Evolutionary conservation across 2,888 invertebrate species (phyloP), one percentile per base, ranked within the genome.

Genomic region (Nomada fabriciana): DNA sequence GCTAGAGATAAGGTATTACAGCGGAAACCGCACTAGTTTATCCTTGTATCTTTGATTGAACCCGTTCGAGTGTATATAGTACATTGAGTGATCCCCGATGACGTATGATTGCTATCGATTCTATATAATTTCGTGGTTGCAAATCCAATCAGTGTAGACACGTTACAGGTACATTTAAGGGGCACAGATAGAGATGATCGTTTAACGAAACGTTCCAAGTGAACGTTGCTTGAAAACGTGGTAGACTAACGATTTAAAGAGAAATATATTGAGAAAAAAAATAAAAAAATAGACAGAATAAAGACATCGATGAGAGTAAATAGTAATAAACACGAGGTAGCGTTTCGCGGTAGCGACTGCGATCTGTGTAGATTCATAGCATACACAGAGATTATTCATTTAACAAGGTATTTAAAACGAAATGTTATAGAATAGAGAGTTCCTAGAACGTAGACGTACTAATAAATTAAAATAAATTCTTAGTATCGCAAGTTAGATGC

Each of bases 1-100:
- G 89, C 89, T 82, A 89, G 85, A 76, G 87, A 89, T 53, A 90
- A 92, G 92, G 92, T 92, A 91, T 76, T 80, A 78, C 69, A 76
- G 76, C 81, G 81, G 55, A 72, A 81, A 73, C 72, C 67, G 53
- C 80, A 64, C 50, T 71, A 61, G 60, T 73, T 64, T 64, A 60
- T 76, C 25, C 36, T 69, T 69, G 25, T 70, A 61, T 55, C 36
- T 50, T 68, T 72, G 52, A 50, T 72, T 55, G 20, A 75, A 76
- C 25, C 11, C 10, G 52, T 4, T 50, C n/a, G 20, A n/a, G n/a
- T 23, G 13, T 7, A 36, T 5, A 36, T 36, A 36, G 29, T 29
- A n/a, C 43, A 29, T 36, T 29, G 25, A 47, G n/a, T 10, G 11
- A 57, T 36, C 15, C 2, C 3, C 15, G 29, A 23, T 52, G 20